phyloP scores from a whole-genome alignment of 2,888 invertebrate species.

The Diaphora mendica region DNA sequence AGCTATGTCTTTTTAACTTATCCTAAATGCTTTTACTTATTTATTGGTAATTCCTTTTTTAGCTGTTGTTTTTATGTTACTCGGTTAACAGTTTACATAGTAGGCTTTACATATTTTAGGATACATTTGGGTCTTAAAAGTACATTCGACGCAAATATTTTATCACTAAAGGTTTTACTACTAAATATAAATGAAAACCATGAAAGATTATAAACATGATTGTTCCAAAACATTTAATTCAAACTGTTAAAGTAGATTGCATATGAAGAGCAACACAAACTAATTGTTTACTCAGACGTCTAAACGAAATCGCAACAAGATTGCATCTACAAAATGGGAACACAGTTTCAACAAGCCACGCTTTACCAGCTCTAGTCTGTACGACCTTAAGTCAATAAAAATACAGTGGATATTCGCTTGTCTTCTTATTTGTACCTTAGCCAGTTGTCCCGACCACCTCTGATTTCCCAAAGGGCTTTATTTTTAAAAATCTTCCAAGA shows the following conservation, averaged over 20 bases:
- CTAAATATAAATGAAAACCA: not conserved
- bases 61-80: too few relatives aligned
- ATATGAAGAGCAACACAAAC: conserved; percentile 51
- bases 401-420: conserved; percentile 66
- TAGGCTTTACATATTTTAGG: too few relatives aligned
- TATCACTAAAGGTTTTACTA: not conserved
- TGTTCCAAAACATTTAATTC: conserved; percentile 23
- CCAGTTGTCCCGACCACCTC: conserved; percentile 66
- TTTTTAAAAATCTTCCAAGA: conserved; percentile 75
- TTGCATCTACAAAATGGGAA: conserved; percentile 63
- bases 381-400: conserved; percentile 46
- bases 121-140: too few relatives aligned
- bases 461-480: conserved; percentile 83
- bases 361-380: conserved; percentile 32
- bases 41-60: too few relatives aligned
- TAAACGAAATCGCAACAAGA: conserved; percentile 63
- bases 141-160: not conserved
- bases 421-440: conserved; percentile 49
- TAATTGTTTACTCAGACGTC: conserved; percentile 61
- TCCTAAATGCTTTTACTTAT: not conserved
- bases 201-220: conserved; percentile 8
- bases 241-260: conserved; percentile 39
- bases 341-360: conserved; percentile 39
- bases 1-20: too few relatives aligned
- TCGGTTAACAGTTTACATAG: too few relatives aligned